Conservation (phyloP, 2,888 invertebrate genomes). For the Dioctria linearis region DNA sequence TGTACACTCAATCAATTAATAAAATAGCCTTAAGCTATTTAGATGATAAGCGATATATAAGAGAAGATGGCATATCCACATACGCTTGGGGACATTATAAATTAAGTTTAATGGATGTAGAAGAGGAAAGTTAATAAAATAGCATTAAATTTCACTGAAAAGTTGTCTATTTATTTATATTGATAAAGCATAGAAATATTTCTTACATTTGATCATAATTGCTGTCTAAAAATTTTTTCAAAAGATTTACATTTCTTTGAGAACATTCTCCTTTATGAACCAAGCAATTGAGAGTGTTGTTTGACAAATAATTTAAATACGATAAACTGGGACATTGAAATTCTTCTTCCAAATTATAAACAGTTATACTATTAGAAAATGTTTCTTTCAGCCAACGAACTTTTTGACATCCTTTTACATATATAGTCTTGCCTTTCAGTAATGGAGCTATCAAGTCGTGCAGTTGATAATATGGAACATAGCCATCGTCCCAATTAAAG, state of each 20-base stretch:
- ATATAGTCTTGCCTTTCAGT: not conserved
- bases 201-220: not conserved
- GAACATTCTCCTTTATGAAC: slow-evolving; percentile 9
- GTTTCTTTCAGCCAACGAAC: slow-evolving; percentile 3
- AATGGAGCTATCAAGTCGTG: too few species aligned
- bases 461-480: too few species aligned
- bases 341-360: slow-evolving; percentile 19
- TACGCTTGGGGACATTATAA: too few species aligned
- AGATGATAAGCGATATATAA: too few species aligned
- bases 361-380: not conserved
- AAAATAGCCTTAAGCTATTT: too few species aligned
- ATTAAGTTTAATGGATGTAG: too few species aligned
- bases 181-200: not conserved
- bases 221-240: slow-evolving; percentile 7
- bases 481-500: too few species aligned
- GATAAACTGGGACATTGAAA: not conserved
- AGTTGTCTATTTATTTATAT: not conserved
- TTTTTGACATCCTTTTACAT: slow-evolving; percentile 14
- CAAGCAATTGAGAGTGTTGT: not conserved
- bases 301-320: not conserved
- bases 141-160: too few species aligned
- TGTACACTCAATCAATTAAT: too few species aligned
- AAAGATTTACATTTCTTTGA: slow-evolving; percentile 19
- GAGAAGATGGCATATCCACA: too few species aligned
- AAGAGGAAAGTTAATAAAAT: too few species aligned